Percentiles rank a stretch among this genome's conserved stretches.
phyloP scores from a whole-genome alignment of 1,140 invertebrate species.

The Hyposmocoma kahamanoa region DNA sequence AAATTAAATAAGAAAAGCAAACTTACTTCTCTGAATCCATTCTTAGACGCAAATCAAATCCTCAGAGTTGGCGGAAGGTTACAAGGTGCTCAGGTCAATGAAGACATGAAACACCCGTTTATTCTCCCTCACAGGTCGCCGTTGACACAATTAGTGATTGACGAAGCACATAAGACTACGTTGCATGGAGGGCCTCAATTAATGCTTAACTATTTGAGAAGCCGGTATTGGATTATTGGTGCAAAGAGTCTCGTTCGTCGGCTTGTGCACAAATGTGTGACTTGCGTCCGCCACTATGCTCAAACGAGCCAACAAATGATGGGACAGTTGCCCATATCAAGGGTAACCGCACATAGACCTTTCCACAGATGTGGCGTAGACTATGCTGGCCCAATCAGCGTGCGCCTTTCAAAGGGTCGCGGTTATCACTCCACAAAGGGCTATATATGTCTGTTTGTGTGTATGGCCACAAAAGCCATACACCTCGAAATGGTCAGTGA shows the following conservation, averaged over 20 bases:
- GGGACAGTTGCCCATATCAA: not conserved
- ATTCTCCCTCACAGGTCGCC: not conserved
- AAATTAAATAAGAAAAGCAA: slow-evolving; percentile 5
- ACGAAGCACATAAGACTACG: slow-evolving; percentile 2
- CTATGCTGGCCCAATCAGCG: slow-evolving; percentile 28
- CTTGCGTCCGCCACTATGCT: not conserved
- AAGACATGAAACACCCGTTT: slow-evolving; percentile 3
- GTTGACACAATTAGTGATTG: not conserved
- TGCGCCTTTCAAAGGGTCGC: slow-evolving; percentile 13
- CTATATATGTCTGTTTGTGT: not conserved
- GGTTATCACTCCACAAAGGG: not conserved
- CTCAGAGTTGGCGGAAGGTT: slow-evolving; percentile 1
- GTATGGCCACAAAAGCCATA: not conserved
- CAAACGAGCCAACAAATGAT: not conserved
- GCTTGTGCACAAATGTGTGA: slow-evolving; percentile 2
- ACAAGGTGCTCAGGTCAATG: not conserved
- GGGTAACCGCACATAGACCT: not conserved
- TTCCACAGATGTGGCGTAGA: slow-evolving; percentile 19
- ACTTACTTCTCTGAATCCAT: slow-evolving; percentile 8
- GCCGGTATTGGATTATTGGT: slow-evolving; percentile 5
- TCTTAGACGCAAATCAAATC: slow-evolving; percentile 2
- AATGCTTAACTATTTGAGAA: slow-evolving; percentile 4
- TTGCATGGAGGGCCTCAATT: slow-evolving; percentile 6
- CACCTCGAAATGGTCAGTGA: slow-evolving; percentile 1
- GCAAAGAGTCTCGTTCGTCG: not conserved